Percentiles rank a stretch among this genome's conserved stretches.
Evolutionary conservation across 1,140 invertebrate species (phyloP).

Genomic region (Nephila pilipes): DNA sequence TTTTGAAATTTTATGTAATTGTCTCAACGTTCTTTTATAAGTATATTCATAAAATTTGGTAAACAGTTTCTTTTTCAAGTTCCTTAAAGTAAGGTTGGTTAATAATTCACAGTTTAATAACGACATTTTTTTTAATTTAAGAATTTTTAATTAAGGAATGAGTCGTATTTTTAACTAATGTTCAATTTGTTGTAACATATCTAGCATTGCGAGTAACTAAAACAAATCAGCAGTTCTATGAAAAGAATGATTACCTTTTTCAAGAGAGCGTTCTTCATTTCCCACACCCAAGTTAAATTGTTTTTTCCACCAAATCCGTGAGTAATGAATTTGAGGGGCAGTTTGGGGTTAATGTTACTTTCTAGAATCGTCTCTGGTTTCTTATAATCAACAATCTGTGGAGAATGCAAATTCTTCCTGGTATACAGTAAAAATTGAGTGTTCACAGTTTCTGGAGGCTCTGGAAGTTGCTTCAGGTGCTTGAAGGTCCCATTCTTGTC

Average conservation of each 20-base stretch:
- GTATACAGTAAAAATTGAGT: conserved; percentile 85
- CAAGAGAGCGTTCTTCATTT: conserved; percentile 94
- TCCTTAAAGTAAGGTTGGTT: too few species aligned
- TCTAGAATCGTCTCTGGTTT: conserved; percentile 49
- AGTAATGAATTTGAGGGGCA: conserved; percentile 89
- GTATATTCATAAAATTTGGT: too few species aligned
- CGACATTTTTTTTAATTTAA: too few species aligned
- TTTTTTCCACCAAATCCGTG: conserved; percentile 96
- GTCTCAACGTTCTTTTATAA: too few species aligned
- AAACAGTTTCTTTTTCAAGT: too few species aligned
- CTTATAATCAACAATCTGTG: conserved; percentile 80
- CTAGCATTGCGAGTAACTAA: too few species aligned
- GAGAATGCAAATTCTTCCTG: conserved; percentile 78
- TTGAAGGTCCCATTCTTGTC: conserved; percentile 94
- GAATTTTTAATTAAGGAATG: too few species aligned
- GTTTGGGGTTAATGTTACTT: conserved; percentile 23
- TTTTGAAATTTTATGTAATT: too few species aligned
- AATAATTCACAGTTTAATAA: too few species aligned
- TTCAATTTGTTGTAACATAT: too few species aligned
- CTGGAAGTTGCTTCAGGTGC: conserved; percentile 91
- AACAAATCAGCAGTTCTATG: too few species aligned
- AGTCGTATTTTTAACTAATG: too few species aligned
- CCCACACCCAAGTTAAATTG: conserved; percentile 93
- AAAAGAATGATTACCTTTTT: conserved; percentile 85
- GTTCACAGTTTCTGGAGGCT: conserved; percentile 87